Evolutionary conservation across 2,888 invertebrate species (phyloP).

Genomic region (Entomobrya multifasciata): DNA sequence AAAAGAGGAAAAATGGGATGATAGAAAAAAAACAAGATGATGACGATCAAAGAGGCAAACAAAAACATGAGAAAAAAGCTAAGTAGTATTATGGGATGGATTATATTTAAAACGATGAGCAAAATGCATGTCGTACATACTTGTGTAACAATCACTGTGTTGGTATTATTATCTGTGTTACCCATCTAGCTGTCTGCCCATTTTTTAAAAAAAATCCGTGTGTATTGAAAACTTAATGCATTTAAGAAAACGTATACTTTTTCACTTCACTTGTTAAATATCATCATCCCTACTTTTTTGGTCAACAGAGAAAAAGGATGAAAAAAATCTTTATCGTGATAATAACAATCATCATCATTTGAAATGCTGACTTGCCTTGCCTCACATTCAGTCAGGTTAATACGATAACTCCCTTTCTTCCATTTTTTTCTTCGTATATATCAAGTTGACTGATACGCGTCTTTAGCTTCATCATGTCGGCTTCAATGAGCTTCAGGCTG

Average conservation of each 20-base stretch:
- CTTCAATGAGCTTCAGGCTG: conserved; percentile 71
- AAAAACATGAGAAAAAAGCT: not conserved
- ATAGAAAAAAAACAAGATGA: conserved; percentile 3
- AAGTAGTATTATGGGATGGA: not conserved
- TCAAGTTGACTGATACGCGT: conserved; percentile 54
- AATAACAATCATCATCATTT: conserved; percentile 63
- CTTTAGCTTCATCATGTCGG: conserved; percentile 72
- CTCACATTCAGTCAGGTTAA: conserved; percentile 59
- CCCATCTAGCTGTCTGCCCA: conserved; percentile 23
- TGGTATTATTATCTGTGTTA: conserved; percentile 35
- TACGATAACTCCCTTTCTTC: conserved; percentile 58
- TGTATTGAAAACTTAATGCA: conserved; percentile 28
- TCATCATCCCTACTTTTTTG: conserved; percentile 48
- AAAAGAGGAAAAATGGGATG: not conserved
- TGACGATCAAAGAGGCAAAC: conserved; percentile 23
- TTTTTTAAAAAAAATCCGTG: not conserved
- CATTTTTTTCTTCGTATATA: conserved; percentile 17
- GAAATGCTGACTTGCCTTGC: not conserved
- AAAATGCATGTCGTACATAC: conserved; percentile 37
- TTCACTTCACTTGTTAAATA: conserved; percentile 53
- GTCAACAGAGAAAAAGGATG: conserved; percentile 20
- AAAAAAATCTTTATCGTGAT: conserved; percentile 60
- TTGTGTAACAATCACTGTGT: conserved; percentile 19
- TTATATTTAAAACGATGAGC: conserved; percentile 38
- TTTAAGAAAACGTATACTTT: conserved; percentile 25